Evolutionary conservation across 2,113 vertebrate genomes (phyloP).

Genomic region (Hemicordylus capensis): DNA sequence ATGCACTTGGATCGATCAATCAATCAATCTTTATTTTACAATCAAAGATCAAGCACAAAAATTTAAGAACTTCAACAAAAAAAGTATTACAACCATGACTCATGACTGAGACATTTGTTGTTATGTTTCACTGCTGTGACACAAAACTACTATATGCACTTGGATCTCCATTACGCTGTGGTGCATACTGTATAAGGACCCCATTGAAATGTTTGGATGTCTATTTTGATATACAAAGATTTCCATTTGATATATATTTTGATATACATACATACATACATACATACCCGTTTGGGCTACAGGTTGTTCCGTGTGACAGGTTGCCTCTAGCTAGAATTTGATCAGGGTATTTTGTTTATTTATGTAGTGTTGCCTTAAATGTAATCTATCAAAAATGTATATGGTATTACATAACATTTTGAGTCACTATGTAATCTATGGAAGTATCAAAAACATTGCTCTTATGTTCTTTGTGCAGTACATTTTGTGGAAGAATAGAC

Average conservation of each 20-base stretch:
- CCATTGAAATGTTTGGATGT: background rate
- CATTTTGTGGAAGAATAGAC: constrained; percentile 3
- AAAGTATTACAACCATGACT: no score
- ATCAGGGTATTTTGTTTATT: background rate
- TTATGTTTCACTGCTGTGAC: no score
- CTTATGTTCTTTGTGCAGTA: background rate
- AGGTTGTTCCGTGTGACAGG: no score
- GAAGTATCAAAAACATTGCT: background rate
- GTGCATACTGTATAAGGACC: background rate
- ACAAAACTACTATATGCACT: no score
- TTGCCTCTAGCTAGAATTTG: background rate
- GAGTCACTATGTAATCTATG: background rate
- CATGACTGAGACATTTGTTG: no score
- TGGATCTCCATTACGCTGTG: background rate
- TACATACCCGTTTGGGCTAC: background rate
- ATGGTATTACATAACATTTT: background rate
- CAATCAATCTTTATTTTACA: no score
- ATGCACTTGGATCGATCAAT: no score
- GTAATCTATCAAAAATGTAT: background rate
- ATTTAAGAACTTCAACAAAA: no score
- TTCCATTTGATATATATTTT: background rate
- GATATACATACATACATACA: background rate
- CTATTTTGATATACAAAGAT: background rate
- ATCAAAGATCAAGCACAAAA: no score
- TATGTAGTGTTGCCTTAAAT: background rate